Evolutionary conservation across 1,140 invertebrate genomes (phyloP), one percentile per base, ranked within the genome.

Genomic region (Babylonia areolata): DNA sequence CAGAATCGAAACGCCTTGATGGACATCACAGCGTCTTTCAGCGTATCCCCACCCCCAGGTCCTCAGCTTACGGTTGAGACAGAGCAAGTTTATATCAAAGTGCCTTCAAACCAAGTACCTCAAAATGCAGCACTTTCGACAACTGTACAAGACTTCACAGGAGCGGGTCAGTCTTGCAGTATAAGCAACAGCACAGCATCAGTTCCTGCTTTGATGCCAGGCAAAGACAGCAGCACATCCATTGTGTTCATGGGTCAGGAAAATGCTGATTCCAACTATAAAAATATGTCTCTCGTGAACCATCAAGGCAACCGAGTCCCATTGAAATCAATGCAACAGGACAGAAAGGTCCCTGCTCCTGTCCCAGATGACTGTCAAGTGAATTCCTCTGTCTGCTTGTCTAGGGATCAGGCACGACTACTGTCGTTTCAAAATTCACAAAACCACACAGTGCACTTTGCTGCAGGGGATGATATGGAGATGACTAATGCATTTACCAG

Each of bases 1-100:
- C n/a, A n/a, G n/a, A n/a, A n/a, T 28, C 75, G 75, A 23, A 77
- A 77, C 17, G 75, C 75, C 37, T 40, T 77, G 75, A 37, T 77
- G 23, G 75, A 77, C 75, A 77, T 77, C 75, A 77, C 75, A 3
- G 33, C 75, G 15, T 17, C 17, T 3, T 77, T 15, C 75, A 77
- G 75, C 37, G 23, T 37, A 1, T 77, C 75, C 2, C 37, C 75
- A 77, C 35, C 75, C 11, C 15, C 75, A 39, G 33, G 3, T 5
- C 37, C 17, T 42, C 35, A 77, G 58, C 58, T 23, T 6, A 23
- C 15, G 28, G 28, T n/a, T 64, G 58, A 64, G 15, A 64, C 5
- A 64, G 28, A 64, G 23, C 58, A 64, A 12, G 23, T 64, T n/a
- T 23, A 5, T n/a, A 23, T n/a, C 6, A 23, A 23, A 5, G 58